Percentiles rank a stretch among this genome's conserved stretches.
Evolutionary conservation across 2,888 invertebrate genomes (phyloP).

Genomic region (Dichetophora obliterata): DNA sequence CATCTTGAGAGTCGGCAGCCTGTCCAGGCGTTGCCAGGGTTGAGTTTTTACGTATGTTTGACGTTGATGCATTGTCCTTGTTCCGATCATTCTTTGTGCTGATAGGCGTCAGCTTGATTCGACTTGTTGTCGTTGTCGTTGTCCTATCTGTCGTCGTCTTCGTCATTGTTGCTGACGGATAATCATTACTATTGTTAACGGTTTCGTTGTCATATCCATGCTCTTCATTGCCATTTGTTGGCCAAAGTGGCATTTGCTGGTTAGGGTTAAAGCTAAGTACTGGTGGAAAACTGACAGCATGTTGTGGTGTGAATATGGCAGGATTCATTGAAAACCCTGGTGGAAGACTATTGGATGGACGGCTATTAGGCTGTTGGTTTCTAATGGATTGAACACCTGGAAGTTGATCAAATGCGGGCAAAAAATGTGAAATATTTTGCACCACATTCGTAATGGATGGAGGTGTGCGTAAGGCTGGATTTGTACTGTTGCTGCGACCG

Average conservation of each 20-base stretch:
- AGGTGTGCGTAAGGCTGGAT: conserved; percentile 58
- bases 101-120: conserved; percentile 63
- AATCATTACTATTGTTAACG: neutral
- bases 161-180: conserved; percentile 12
- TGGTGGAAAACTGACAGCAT: conserved; percentile 55
- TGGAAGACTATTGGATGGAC: conserved; percentile 54
- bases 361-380: conserved; percentile 60
- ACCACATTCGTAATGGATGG: conserved; percentile 64
- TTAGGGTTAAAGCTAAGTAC: conserved; percentile 67
- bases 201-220: conserved; percentile 45
- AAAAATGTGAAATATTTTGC: conserved; percentile 63
- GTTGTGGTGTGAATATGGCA: conserved; percentile 29
- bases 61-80: conserved; percentile 35
- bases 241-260: conserved; percentile 49
- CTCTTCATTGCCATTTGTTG: conserved; percentile 35
- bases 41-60: conserved; percentile 33
- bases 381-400: conserved; percentile 67
- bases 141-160: conserved; percentile 41
- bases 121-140: conserved; percentile 54
- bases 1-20: conserved; percentile 7
- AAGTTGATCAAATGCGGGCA: conserved; percentile 65
- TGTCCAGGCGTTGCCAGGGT: conserved; percentile 26
- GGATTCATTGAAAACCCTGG: conserved; percentile 61
- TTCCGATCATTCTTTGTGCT: conserved; percentile 39
- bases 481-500: conserved; percentile 48